These are phyloP conservation scores for Sibirionetta formosa DNA, from an alignment of 2,797 vertebrate species.

Conservation along the genomic window DNA sequence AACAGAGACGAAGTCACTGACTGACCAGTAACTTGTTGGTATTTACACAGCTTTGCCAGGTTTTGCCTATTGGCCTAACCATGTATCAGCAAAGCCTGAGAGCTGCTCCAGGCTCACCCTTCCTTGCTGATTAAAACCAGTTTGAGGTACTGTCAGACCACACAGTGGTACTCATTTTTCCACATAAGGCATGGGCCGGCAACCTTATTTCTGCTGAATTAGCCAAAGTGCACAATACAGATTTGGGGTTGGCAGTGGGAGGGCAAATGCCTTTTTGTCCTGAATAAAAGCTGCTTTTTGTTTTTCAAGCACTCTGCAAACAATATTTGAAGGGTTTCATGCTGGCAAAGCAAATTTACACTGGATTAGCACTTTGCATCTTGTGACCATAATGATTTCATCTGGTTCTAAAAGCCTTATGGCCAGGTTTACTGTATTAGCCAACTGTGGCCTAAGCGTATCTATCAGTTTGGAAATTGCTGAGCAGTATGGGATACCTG, in stretches of 20 bases:
- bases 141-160: neutral
- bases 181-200: neutral
- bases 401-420: neutral
- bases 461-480: neutral
- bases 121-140: neutral
- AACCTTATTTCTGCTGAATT: conserved; percentile 13
- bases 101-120: neutral
- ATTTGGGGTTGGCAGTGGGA: neutral
- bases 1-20: neutral
- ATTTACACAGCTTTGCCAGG: neutral
- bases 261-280: neutral
- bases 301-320: conserved; percentile 4
- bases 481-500: neutral
- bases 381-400: neutral
- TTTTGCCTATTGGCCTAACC: neutral
- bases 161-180: neutral
- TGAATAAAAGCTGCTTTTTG: neutral
- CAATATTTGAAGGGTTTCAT: neutral
- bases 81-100: neutral
- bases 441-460: neutral
- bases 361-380: neutral
- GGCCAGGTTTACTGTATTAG: neutral
- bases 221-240: neutral
- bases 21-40: neutral
- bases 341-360: neutral